Base-by-base conservation (phyloP, 1,140 invertebrate genomes). In the Drosophila funebris region DNA sequence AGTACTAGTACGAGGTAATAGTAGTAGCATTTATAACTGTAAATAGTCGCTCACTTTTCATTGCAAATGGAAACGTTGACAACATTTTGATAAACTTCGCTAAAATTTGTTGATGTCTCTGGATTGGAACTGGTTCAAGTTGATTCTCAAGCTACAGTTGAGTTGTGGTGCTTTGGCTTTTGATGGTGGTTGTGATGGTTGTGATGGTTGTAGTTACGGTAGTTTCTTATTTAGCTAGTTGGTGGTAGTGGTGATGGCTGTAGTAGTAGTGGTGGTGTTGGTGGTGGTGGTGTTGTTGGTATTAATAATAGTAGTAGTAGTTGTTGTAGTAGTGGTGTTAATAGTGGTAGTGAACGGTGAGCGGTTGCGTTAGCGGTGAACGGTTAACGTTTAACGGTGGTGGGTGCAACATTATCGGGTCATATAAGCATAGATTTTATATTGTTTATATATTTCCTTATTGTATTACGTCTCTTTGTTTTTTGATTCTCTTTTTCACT, bases 31-130 rank as follows among this genome's bases (percentile, higher is more conserved):
- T 22, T 50, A 33, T 57, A 64, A 66, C 24, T 37, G 41, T 66
- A 56, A 79, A 70, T 37, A 75, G 73, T 58, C 67, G 81, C 82
- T 85, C 82, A 85, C 82, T 69, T 85, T 82, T 81, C 29, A 52
- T 33, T 78, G 37, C 56, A 61, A 69, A 67, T 73, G 48, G 33
- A 39, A 73, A 60, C 56, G 63, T 54, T 60, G 77, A 81, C 44
- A 70, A 85, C 81, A 85, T 85, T 85, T 87, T 85, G 80, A 73
- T 36, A 70, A 79, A 56, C 48, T 57, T 80, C 52, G 46, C 44
- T 18, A 66, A 56, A 29, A 46, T 43, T 6, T 22, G 33, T 43
- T 37, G 50, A 63, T 46, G 53, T 44, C 43, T 69, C 61, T 58
- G 6, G 41, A 48, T 67, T 70, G 22, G 5, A 52, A 50, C 63